Percentiles rank a stretch among this genome's conserved stretches.
Conservation (phyloP, 2,113 vertebrate genomes). For the human region GRCh38 chr18:7578501-7579000, state of each 20-base stretch:
- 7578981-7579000: not conserved
- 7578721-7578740: too few species aligned
- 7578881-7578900: fast-evolving
- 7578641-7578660: too few species aligned
- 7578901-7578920: not conserved
- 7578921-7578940: not conserved
- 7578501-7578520: too few species aligned
- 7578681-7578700: too few species aligned
- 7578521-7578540: too few species aligned
- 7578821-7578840: not conserved
- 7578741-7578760: too few species aligned
- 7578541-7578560: too few species aligned
- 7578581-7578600: too few species aligned
- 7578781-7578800: not conserved
- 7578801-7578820: not conserved
- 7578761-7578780: not conserved
- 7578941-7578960: not conserved
- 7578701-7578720: too few species aligned
- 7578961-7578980: not conserved
- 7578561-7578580: too few species aligned
- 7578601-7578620: too few species aligned
- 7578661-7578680: too few species aligned
- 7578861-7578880: not conserved
- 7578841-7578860: not conserved
- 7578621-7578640: fast-evolving